These are phyloP conservation scores for Isichthys henryi DNA, from an alignment of 2,113 vertebrate species.

Conservation along the genomic window DNA sequence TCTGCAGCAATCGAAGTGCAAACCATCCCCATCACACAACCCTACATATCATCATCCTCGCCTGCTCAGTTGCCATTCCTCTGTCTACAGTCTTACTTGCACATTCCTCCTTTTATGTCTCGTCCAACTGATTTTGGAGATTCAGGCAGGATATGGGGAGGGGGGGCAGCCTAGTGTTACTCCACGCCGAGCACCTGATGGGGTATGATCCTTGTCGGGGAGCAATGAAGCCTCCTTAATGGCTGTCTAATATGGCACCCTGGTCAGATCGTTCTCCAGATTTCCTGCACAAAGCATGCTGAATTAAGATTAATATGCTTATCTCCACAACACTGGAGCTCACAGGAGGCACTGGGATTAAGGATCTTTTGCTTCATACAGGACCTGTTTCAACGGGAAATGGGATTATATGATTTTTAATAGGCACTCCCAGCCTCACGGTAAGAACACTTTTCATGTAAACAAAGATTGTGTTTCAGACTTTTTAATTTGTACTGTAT, in stretches of 20 bases:
- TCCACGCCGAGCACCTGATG: not conserved
- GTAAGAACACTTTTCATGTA: slow-evolving; percentile 31
- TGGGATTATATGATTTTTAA: not conserved
- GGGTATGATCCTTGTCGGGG: not conserved
- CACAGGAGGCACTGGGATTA: not conserved
- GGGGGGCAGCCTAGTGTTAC: not conserved
- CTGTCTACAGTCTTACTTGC: not conserved
- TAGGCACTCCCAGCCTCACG: not conserved
- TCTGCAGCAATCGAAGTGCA: not conserved
- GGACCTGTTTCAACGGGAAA: not conserved
- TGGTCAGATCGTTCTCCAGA: not conserved
- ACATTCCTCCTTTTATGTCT: not conserved
- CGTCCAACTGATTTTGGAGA: not conserved
- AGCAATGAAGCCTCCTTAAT: not conserved
- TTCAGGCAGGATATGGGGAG: not conserved
- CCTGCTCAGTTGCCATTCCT: not conserved
- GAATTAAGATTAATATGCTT: slow-evolving; percentile 11
- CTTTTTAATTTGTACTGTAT: slow-evolving; percentile 47
- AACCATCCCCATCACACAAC: not conserved
- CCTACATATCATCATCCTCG: not conserved
- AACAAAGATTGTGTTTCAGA: slow-evolving; percentile 12
- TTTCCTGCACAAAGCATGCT: not conserved
- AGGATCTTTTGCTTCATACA: not conserved
- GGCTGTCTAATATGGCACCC: not conserved
- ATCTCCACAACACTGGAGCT: not conserved